These are phyloP conservation scores for Nanorana parkeri DNA, from an alignment of 2,113 vertebrate genomes.

Conservation along the genomic window DNA sequence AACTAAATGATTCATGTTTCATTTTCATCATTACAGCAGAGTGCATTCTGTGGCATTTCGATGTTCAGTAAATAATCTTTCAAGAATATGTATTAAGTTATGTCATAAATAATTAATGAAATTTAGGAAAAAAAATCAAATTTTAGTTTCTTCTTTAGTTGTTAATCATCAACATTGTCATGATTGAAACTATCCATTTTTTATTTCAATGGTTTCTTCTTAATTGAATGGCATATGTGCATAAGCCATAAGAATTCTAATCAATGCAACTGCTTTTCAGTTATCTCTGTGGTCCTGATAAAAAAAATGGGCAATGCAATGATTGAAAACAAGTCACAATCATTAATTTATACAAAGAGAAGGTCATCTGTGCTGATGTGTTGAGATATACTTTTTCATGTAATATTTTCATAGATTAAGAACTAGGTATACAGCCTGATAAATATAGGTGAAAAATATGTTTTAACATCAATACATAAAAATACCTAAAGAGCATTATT, in stretches of 20 bases:
- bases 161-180: constrained; percentile 34
- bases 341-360: constrained; percentile 17
- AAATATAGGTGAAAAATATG: too few relatives aligned
- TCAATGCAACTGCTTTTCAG: constrained; percentile 29
- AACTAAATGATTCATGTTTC: too few relatives aligned
- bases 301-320: neutral
- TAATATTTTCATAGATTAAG: too few relatives aligned
- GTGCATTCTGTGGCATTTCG: neutral
- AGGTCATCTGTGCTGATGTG: constrained; percentile 1
- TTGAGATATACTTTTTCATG: neutral
- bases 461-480: too few relatives aligned
- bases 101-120: constrained; percentile 26
- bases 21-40: neutral
- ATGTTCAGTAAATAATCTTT: neutral
- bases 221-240: constrained; percentile 13
- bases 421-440: too few relatives aligned
- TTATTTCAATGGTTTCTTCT: constrained; percentile 31
- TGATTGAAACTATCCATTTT: constrained; percentile 8
- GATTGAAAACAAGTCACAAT: neutral
- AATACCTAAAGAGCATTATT: too few relatives aligned
- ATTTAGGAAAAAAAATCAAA: neutral
- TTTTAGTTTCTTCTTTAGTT: neutral
- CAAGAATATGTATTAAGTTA: neutral
- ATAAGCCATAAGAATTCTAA: constrained; percentile 38
- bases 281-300: constrained; percentile 18